phyloP scores from a whole-genome alignment of 23 tunicate species.

The Halocynthia roretzi region DNA sequence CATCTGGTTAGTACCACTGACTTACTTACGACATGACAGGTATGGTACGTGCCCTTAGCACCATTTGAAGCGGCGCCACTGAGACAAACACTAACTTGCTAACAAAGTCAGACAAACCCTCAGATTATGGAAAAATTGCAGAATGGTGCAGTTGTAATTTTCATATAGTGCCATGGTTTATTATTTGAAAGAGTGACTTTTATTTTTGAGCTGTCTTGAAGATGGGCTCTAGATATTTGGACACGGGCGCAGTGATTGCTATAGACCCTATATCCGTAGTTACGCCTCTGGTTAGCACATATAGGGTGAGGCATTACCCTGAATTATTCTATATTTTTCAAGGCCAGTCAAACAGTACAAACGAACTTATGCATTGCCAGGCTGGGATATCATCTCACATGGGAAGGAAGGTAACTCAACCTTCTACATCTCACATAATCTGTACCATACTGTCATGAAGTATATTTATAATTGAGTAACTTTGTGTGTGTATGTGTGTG shows the following conservation, averaged over 20 bases:
- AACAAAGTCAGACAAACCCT: neutral
- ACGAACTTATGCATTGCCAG: conserved; percentile 73
- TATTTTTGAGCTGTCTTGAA: no score
- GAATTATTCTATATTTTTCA: neutral
- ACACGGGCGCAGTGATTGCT: no score
- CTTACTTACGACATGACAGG: no score
- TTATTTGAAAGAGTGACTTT: neutral
- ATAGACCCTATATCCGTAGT: no score
- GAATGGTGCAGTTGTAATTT: neutral
- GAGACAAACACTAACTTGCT: neutral
- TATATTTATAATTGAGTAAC: neutral
- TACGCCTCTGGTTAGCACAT: neutral
- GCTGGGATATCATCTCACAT: conserved; percentile 59
- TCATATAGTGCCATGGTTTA: neutral
- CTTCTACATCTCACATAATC: neutral
- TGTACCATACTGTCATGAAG: neutral
- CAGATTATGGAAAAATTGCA: neutral
- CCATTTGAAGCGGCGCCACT: neutral
- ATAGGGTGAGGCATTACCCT: neutral
- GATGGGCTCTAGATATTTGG: no score
- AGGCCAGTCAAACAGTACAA: conserved; percentile 39
- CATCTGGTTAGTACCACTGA: no score
- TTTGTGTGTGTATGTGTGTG: neutral
- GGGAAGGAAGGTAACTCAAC: conserved; percentile 19
- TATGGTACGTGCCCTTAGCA: neutral